Evolutionary conservation across 2,888 invertebrate species (phyloP).

Genomic region (Unio pictorum): DNA sequence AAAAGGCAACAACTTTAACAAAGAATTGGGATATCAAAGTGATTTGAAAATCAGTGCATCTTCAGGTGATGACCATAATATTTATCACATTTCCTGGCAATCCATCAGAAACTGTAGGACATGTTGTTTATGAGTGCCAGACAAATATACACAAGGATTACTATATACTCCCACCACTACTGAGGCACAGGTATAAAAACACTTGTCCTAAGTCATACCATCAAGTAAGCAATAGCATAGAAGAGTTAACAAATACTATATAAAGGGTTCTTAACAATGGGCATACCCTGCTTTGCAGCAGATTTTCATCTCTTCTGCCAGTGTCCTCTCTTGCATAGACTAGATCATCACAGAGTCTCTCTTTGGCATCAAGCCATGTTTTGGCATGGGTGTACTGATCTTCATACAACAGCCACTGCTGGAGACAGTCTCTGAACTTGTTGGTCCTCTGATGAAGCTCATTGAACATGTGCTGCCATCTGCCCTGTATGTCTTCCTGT

Average conservation of each 20-base stretch:
- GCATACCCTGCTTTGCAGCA: constrained; percentile 53
- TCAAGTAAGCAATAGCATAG: not conserved
- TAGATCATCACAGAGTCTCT: constrained; percentile 52
- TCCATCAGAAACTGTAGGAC: too few relatives aligned
- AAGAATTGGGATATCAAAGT: too few relatives aligned
- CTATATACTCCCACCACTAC: too few relatives aligned
- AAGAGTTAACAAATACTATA: not conserved
- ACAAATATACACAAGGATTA: too few relatives aligned
- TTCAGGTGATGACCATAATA: too few relatives aligned
- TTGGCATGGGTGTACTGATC: constrained; percentile 46
- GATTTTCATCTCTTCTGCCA: constrained; percentile 37
- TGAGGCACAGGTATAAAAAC: too few relatives aligned
- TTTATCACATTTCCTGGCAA: too few relatives aligned
- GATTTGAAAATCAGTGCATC: too few relatives aligned
- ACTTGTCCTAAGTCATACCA: too few relatives aligned
- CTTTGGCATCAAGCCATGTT: constrained; percentile 59
- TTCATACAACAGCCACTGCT: constrained; percentile 63
- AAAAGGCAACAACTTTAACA: too few relatives aligned
- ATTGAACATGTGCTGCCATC: constrained; percentile 48
- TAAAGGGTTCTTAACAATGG: not conserved
- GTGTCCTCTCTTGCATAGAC: constrained; percentile 47
- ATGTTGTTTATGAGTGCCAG: too few relatives aligned
- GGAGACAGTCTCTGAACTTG: constrained; percentile 51
- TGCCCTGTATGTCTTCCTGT: constrained; percentile 47
- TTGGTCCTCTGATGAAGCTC: constrained; percentile 42